These are phyloP conservation scores for Penaeus vannamei DNA, from an alignment of 1,140 invertebrate genomes.

Conservation along the genomic window DNA sequence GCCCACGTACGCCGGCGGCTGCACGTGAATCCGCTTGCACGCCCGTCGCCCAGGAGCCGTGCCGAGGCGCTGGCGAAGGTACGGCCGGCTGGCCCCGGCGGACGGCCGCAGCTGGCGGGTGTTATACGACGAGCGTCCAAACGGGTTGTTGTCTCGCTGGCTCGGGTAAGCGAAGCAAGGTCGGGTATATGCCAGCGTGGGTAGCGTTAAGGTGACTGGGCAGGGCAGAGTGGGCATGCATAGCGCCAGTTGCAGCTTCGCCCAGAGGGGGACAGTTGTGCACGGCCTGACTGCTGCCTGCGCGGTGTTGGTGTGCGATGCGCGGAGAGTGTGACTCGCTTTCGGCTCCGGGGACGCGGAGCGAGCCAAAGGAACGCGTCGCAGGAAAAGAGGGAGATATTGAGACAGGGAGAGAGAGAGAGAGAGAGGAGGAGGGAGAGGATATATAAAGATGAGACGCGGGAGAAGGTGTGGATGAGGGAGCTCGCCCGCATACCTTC, in stretches of 20 bases:
- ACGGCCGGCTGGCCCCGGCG: neutral
- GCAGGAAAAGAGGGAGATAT: too few species aligned
- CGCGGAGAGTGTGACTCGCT: neutral
- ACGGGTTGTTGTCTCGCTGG: conserved; percentile 43
- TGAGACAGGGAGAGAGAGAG: too few species aligned
- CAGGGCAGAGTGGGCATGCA: conserved; percentile 59
- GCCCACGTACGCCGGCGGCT: too few species aligned
- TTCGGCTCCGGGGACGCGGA: neutral
- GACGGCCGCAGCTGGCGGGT: conserved; percentile 31
- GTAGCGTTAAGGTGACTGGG: conserved; percentile 59
- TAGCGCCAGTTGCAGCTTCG: conserved; percentile 57
- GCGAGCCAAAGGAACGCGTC: too few species aligned
- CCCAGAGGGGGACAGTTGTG: conserved; percentile 10
- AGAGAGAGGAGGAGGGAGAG: too few species aligned
- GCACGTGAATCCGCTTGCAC: too few species aligned
- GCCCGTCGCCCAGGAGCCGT: too few species aligned
- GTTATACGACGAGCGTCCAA: conserved; percentile 39
- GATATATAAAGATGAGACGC: too few species aligned
- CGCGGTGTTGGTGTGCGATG: neutral
- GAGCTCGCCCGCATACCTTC: too few species aligned
- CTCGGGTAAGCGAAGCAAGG: conserved; percentile 41
- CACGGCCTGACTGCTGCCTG: neutral
- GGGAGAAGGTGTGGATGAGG: too few species aligned
- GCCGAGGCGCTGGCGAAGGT: neutral
- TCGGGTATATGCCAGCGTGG: conserved; percentile 45